Evolutionary conservation across 2,113 vertebrate species (phyloP).

Genomic region (Hymenochirus boettgeri): DNA sequence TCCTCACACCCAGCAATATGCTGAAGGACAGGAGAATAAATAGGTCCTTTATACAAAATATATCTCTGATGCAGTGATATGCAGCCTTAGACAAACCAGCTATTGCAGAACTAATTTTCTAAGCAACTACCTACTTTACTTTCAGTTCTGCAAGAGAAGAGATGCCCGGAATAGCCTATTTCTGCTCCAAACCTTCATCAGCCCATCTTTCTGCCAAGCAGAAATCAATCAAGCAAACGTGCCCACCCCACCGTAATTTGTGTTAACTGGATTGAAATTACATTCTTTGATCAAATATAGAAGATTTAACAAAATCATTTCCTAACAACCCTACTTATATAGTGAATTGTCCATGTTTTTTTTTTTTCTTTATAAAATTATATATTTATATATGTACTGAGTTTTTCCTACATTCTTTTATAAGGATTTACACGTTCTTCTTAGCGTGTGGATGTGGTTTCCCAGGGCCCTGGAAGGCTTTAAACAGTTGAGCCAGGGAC

Average conservation of each 20-base stretch:
- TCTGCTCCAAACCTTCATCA: too few species aligned
- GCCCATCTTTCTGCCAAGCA: too few species aligned
- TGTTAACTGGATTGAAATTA: neutral
- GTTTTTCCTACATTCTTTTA: constrained; percentile 28
- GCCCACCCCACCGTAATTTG: neutral
- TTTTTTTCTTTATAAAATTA: constrained; percentile 11
- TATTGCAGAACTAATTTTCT: neutral
- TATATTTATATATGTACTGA: constrained; percentile 16
- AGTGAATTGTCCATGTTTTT: neutral
- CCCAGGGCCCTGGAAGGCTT: neutral
- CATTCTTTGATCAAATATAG: too few species aligned
- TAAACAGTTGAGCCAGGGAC: neutral
- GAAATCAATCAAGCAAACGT: neutral
- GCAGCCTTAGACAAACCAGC: neutral
- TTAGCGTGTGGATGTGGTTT: neutral
- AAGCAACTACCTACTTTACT: neutral
- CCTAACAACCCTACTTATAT: neutral
- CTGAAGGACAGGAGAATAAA: neutral
- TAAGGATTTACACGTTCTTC: neutral
- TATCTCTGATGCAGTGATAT: neutral
- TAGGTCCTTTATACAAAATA: neutral
- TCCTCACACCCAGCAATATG: neutral
- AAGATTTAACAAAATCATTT: constrained; percentile 1
- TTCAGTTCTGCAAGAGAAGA: too few species aligned
- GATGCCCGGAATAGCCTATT: too few species aligned